Percentiles rank a stretch among this genome's conserved stretches.
These are phyloP conservation scores for Octomys mimax DNA, from an alignment of 2,797 vertebrate genomes.

Conservation along the genomic window DNA sequence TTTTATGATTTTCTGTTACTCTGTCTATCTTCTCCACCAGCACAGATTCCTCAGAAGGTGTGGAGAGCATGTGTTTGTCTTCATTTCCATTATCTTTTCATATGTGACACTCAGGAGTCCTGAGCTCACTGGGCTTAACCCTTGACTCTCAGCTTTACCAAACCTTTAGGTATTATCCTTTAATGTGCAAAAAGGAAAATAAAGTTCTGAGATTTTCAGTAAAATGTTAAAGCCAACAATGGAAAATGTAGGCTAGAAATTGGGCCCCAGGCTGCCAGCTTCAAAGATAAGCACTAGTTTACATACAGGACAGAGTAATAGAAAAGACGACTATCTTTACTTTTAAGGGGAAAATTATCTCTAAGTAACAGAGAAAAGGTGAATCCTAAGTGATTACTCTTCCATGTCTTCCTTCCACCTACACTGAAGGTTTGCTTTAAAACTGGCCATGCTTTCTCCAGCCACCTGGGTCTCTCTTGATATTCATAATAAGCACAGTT, in stretches of 20 bases:
- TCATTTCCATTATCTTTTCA: background rate
- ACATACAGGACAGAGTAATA: background rate
- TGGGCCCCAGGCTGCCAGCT: background rate
- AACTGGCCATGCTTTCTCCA: background rate
- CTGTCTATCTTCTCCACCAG: background rate
- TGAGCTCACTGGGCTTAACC: background rate
- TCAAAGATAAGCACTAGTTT: background rate
- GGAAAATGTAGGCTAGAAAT: background rate
- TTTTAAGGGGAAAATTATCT: constrained; percentile 28
- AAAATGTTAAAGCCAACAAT: background rate
- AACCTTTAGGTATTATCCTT: background rate
- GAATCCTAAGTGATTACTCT: background rate
- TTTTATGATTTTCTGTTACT: background rate
- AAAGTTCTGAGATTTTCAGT: background rate
- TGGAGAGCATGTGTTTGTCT: background rate
- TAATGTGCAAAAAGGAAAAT: constrained; percentile 30
- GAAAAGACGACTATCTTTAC: background rate
- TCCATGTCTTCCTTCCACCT: background rate
- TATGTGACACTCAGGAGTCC: background rate
- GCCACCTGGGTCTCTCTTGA: background rate
- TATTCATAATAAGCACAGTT: background rate
- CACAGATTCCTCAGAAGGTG: background rate
- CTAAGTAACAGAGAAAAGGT: background rate
- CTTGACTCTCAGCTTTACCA: background rate
- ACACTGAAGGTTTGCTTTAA: background rate